phyloP scores from a whole-genome alignment of 2,113 vertebrate genomes.

The Pongo pygmaeus region DNA sequence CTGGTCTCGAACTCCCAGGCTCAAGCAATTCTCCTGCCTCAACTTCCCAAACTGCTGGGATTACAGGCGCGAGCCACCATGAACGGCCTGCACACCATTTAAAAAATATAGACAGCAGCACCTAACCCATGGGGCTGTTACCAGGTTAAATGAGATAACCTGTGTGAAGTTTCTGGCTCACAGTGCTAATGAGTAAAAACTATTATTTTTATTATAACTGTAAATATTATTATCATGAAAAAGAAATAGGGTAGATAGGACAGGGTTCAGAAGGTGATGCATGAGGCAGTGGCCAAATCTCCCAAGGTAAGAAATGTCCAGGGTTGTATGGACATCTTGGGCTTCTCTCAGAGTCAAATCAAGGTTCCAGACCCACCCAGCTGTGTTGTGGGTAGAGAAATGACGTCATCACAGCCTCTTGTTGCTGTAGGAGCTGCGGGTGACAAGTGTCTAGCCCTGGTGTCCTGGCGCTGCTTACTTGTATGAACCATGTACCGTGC shows the following conservation, averaged over 20 bases:
- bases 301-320: background rate
- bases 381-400: background rate
- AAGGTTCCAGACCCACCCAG: background rate
- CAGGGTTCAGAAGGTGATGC: background rate
- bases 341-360: background rate
- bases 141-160: background rate
- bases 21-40: too few relatives aligned
- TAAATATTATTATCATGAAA: background rate
- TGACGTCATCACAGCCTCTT: background rate
- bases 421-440: background rate
- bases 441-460: background rate
- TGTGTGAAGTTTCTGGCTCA: background rate
- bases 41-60: too few relatives aligned
- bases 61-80: too few relatives aligned
- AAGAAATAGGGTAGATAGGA: background rate
- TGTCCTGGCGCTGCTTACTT: background rate
- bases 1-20: too few relatives aligned
- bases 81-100: too few relatives aligned
- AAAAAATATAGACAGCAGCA: background rate
- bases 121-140: background rate
- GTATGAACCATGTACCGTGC: background rate
- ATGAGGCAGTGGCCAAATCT: background rate
- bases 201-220: background rate
- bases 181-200: background rate
- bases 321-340: background rate